Evolutionary conservation across 2,113 vertebrate species (phyloP).

Genomic region (Pristiophorus japonicus): DNA sequence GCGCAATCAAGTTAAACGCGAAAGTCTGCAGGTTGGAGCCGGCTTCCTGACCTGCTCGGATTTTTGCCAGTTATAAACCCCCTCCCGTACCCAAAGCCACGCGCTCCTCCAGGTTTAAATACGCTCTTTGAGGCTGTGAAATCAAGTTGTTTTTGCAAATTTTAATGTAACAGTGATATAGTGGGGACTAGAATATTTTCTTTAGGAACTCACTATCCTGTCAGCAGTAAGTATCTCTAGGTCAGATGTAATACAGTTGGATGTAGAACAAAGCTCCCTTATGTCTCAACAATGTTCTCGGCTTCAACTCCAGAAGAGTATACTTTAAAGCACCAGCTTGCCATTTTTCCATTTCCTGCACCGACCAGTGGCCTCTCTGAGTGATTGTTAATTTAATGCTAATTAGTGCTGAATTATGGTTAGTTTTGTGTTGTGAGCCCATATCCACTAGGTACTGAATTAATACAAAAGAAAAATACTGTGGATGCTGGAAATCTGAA

Average conservation of each 20-base stretch:
- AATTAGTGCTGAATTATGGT: background rate
- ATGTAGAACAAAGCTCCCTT: background rate
- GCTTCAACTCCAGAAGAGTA: background rate
- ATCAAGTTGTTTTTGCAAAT: too few species aligned
- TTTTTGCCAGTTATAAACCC: too few species aligned
- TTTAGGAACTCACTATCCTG: background rate
- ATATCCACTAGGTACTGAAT: background rate
- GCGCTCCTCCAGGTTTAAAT: too few species aligned
- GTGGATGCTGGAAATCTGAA: too few species aligned
- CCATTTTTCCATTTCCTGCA: background rate
- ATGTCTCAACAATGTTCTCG: background rate
- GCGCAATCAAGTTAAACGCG: too few species aligned
- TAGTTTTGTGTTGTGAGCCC: background rate
- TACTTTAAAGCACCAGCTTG: background rate
- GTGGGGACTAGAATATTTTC: background rate
- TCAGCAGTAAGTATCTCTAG: background rate
- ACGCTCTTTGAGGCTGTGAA: too few species aligned
- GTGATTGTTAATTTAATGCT: background rate
- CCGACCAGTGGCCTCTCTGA: background rate
- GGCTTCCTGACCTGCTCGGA: too few species aligned
- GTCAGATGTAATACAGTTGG: background rate
- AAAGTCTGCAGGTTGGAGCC: too few species aligned
- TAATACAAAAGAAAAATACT: too few species aligned
- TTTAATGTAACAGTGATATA: too few species aligned
- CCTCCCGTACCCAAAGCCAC: too few species aligned